Percentiles rank a stretch among this genome's conserved stretches.
Conservation (phyloP, 2,113 vertebrate genomes). For the Azemiops feae region DNA sequence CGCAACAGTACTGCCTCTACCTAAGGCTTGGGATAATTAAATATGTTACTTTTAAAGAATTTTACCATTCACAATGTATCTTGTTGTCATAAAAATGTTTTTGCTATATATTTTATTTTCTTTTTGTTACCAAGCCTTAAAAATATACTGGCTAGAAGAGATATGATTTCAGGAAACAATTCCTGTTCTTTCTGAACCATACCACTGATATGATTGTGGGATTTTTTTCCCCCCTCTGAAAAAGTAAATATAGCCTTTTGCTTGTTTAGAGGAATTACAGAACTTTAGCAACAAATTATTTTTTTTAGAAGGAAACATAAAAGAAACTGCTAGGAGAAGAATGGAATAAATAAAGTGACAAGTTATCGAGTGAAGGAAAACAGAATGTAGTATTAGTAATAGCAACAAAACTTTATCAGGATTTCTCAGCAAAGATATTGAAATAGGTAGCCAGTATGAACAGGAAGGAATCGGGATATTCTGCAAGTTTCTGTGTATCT, state of each 20-base stretch:
- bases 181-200: not conserved
- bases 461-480: slow-evolving; percentile 39
- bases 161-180: slow-evolving; percentile 5
- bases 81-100: slow-evolving; percentile 40
- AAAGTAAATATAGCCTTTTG: not conserved
- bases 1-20: slow-evolving; percentile 52
- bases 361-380: not conserved
- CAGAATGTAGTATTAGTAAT: slow-evolving; percentile 23
- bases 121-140: slow-evolving; percentile 23
- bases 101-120: slow-evolving; percentile 30
- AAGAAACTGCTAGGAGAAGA: slow-evolving; percentile 15
- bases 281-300: not conserved
- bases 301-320: slow-evolving; percentile 24
- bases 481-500: slow-evolving; percentile 28
- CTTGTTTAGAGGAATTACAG: slow-evolving; percentile 22
- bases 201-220: accelerated
- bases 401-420: slow-evolving; percentile 42
- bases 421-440: slow-evolving; percentile 54
- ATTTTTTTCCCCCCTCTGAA: not conserved
- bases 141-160: slow-evolving; percentile 29
- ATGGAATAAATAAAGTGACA: not conserved
- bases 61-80: slow-evolving; percentile 43
- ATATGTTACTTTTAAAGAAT: not conserved
- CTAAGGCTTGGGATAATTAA: slow-evolving; percentile 39
- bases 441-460: slow-evolving; percentile 45